Base-by-base conservation (phyloP, 2,797 vertebrate genomes). In the Sebastes wilsoni region DNA sequence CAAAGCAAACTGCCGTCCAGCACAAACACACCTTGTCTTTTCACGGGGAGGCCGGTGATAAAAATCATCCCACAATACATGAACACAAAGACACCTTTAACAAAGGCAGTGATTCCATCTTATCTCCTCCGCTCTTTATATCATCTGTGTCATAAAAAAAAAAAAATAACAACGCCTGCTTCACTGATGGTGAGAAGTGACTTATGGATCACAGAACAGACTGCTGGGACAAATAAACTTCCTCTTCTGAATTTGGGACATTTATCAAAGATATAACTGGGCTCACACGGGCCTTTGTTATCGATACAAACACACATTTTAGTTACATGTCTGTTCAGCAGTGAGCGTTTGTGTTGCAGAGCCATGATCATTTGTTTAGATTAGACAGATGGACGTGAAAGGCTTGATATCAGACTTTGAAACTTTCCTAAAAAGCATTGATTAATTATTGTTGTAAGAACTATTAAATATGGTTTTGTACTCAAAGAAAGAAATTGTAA, bases 11-110 rank as follows among this genome's bases (percentile, higher is more conserved):
- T 93, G 93, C 66, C 56, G 36, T 86, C 75, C 77, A 78, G 80
- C 77, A 81, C 87, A 92, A 91, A 90, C 91, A 92, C 90, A 92
- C 81, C 85, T 91, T 86, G 87, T 91, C 92, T 94, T 93, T 95
- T 92, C 80, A 94, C 34, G 56, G 86, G 75, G 75, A 90, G 89
- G 81, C 69, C 61, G 4, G 79, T 82, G 94, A 94, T 94, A 92
- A 91, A 94, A 92, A 93, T 95, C 89, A 89, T 83, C 87, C 89
- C 87, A 87, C 86, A 87, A 93, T 75, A 89, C 84, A 79, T 76
- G 81, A 83, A 88, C 77, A 93, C 91, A 93, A 94, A 94, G 92
- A 88, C 85, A 89, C 69, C 81, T 84, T 86, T 88, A 93, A 95
- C 86, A 93, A 93, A 92, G 89, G 73, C 84, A 77, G 75, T 88